Base-by-base conservation (phyloP, 2,797 vertebrate genomes). In the Danio kyathit region DNA sequence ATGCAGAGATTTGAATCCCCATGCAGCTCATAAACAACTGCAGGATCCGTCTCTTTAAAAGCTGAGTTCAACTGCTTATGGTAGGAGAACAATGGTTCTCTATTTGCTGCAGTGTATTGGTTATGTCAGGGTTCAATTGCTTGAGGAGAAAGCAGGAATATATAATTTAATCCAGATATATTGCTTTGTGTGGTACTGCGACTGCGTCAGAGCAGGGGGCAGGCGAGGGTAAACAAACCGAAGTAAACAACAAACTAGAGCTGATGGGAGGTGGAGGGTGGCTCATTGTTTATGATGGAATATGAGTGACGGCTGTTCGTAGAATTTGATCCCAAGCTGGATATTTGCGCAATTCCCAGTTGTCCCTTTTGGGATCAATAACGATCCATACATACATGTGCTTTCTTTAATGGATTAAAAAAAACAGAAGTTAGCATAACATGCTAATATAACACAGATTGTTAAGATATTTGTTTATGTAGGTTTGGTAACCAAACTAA, bases 141-240 rank as follows among this genome's bases (percentile, higher is more conserved):
- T 57, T 19, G 61, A 77, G 74, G 67, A 17, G n/a, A 74, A 49
- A 52, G 61, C 38, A 75, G 77, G 89, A 91, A 88, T 90, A 87
- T 85, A 91, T 91, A 84, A 91, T 92, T 90, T 44, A 67, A 81
- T 83, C 65, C 84, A 87, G 82, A 90, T 88, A 86, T 84, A 92
- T 82, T 84, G 82, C 84, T 85, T 81, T 80, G 85, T 85, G 85
- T 83, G 75, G 84, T 38, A 59, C 76, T 67, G 73, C 76, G 83
- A 83, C 85, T 90, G 90, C 85, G 78, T 87, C 90, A 89, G 86
- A 78, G 61, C 44, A 85, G 64, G 67, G 79, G 61, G 77, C 63
- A 80, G 78, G 74, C 80, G 74, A 67, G 43, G 82, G 82, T 74
- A 88, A 83, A 89, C 83, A 80, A 89, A 85, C 63, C 63, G 76